Base-by-base conservation (phyloP, 2,113 vertebrate species). In the Aplodontia rufa region DNA sequence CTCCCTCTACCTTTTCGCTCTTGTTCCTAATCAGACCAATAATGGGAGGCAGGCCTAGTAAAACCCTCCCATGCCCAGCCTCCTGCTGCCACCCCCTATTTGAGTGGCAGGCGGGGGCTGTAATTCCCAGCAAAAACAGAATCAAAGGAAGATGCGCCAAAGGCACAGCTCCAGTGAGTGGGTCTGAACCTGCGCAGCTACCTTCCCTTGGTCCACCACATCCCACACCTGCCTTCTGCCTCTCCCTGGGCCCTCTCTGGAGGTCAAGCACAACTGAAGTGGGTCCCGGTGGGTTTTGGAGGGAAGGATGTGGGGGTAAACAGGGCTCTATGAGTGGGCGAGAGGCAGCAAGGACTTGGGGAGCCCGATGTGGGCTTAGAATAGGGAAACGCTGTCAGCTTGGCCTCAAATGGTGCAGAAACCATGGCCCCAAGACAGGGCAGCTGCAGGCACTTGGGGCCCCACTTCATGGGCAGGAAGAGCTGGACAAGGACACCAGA, bases 81-180 rank as follows among this genome's bases (percentile, higher is more conserved):
- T 93, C 92, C 95, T 84, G 84, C 71, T 87, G 76, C 47, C 91
- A 62, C 81, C 91, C 91, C 84, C 82, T 76, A 69, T 40, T 82
- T 97, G 97, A 97, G 75, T 97, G 96, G 93, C 97, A 95, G 96
- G 94, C 81, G 95, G 97, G 93, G 97, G 97, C 94, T 92, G 95
- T 68, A 8, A 58, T 82, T 96, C 72, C 88, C 82, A 89, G 83
- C 72, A 97, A 95, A 95, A 95, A 91, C 87, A 83, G 82, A n/a
- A 76, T 82, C 81, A 74, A 81, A 91, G 87, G 90, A 79, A 85
- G 91, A 62, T 87, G 62, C 20, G 53, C 85, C 26, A 26, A 55
- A 55, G 42, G 82, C 2, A 17, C 47, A 62, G 93, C 88, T 71
- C 60, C 87, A 74, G 90, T 8, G 40, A 88, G 53, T 51, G 47